phyloP scores from a whole-genome alignment of 2,888 invertebrate species.

The Mythimna impura region DNA sequence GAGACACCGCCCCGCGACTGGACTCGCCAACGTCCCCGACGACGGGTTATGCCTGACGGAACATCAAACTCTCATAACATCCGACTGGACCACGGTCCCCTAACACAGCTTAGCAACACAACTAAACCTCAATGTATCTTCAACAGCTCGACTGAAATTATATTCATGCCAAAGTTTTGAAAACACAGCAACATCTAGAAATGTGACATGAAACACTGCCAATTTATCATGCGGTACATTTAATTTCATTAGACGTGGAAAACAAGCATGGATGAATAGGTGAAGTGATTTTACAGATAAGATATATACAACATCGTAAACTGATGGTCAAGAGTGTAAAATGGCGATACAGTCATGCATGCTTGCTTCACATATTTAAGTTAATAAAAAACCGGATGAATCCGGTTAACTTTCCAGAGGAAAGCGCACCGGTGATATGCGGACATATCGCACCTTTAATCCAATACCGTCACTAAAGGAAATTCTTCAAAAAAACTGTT shows the following conservation, averaged over 20 bases:
- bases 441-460: no score
- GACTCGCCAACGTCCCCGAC: constrained; percentile 86
- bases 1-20: constrained; percentile 87
- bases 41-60: constrained; percentile 88
- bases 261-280: constrained; percentile 54
- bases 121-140: constrained; percentile 40
- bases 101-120: constrained; percentile 8
- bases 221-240: constrained; percentile 63
- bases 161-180: constrained; percentile 57
- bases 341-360: constrained; percentile 36
- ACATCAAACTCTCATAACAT: constrained; percentile 59
- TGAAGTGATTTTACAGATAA: constrained; percentile 47
- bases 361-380: constrained; percentile 46
- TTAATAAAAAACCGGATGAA: constrained; percentile 15
- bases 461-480: no score
- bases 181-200: constrained; percentile 55
- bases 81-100: constrained; percentile 35
- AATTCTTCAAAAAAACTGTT: no score
- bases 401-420: constrained; percentile 1
- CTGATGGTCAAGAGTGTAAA: not conserved
- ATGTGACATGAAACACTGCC: constrained; percentile 56
- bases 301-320: constrained; percentile 37
- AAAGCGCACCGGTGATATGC: constrained; percentile 9
- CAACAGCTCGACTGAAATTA: constrained; percentile 44
- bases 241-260: constrained; percentile 46